phyloP scores from a whole-genome alignment of 2,113 vertebrate species.

The Apistogramma diplotaenia region DNA sequence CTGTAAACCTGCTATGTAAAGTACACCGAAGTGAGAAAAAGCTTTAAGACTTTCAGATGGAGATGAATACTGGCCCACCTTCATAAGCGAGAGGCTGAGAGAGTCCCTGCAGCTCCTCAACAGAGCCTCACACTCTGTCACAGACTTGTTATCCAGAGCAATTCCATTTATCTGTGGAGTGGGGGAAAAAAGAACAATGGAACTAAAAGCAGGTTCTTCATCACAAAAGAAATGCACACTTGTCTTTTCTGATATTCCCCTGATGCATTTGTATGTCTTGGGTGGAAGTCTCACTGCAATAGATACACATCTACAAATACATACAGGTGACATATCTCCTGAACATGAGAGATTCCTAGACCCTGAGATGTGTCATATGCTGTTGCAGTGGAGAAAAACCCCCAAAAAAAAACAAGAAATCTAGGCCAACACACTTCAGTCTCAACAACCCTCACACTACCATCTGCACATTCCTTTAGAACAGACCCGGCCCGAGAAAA shows the following conservation, averaged over 20 bases:
- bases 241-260: constrained; percentile 8
- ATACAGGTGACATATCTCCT: constrained; percentile 24
- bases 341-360: neutral
- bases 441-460: constrained; percentile 15
- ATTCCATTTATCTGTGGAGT: constrained; percentile 92
- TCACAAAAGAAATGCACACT: neutral
- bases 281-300: neutral
- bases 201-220: constrained; percentile 52
- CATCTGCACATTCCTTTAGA: constrained; percentile 45
- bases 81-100: constrained; percentile 91
- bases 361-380: neutral
- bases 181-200: constrained; percentile 12
- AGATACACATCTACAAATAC: constrained; percentile 21
- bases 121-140: constrained; percentile 95
- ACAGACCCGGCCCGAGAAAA: neutral
- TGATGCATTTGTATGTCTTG: neutral
- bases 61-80: constrained; percentile 79
- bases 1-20: constrained; percentile 11
- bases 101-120: constrained; percentile 91
- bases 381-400: neutral
- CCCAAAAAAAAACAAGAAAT: too few species aligned
- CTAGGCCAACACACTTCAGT: constrained; percentile 53
- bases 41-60: neutral
- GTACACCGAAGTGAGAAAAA: constrained; percentile 7
- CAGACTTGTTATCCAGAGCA: constrained; percentile 95